These are phyloP conservation scores for Eufriesea mexicana DNA, from an alignment of 1,140 invertebrate species.

Conservation along the genomic window DNA sequence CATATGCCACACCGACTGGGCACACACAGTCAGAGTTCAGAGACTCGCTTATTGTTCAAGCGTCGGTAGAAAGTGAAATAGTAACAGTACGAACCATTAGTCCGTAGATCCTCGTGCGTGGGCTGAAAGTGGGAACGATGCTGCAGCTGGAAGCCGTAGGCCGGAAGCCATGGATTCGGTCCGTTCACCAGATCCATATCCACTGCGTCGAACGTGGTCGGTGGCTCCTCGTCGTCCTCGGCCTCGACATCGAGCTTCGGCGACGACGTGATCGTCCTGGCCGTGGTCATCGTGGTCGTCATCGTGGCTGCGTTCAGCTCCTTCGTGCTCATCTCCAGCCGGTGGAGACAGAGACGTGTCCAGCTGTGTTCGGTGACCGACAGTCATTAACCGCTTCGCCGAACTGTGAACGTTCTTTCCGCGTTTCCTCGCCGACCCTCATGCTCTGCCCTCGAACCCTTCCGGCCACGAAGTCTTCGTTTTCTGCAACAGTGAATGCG, in stretches of 20 bases:
- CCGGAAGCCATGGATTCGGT: constrained; percentile 81
- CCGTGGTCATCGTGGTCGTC: constrained; percentile 53
- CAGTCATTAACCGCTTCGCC: constrained; percentile 77
- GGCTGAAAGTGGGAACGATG: constrained; percentile 77
- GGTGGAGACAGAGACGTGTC: constrained; percentile 35
- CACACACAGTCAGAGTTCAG: background rate
- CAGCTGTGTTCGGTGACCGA: constrained; percentile 45
- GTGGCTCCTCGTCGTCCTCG: constrained; percentile 51
- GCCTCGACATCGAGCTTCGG: constrained; percentile 44
- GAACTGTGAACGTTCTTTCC: constrained; percentile 77
- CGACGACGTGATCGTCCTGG: constrained; percentile 56
- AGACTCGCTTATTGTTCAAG: constrained; percentile 10
- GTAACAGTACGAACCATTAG: constrained; percentile 77
- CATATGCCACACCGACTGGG: too few relatives aligned
- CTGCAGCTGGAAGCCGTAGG: constrained; percentile 81
- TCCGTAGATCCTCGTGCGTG: constrained; percentile 77
- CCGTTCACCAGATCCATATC: constrained; percentile 77
- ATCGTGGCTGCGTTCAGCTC: constrained; percentile 25
- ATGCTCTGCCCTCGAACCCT: constrained; percentile 58
- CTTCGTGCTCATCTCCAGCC: constrained; percentile 48
- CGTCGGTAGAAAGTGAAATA: constrained; percentile 49
- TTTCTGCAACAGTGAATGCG: constrained; percentile 29
- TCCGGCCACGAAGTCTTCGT: constrained; percentile 32
- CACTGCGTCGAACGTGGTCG: constrained; percentile 43
- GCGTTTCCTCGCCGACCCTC: constrained; percentile 72